phyloP scores from a whole-genome alignment of 2,888 invertebrate genomes.

The Listrodromus nycthemerus region DNA sequence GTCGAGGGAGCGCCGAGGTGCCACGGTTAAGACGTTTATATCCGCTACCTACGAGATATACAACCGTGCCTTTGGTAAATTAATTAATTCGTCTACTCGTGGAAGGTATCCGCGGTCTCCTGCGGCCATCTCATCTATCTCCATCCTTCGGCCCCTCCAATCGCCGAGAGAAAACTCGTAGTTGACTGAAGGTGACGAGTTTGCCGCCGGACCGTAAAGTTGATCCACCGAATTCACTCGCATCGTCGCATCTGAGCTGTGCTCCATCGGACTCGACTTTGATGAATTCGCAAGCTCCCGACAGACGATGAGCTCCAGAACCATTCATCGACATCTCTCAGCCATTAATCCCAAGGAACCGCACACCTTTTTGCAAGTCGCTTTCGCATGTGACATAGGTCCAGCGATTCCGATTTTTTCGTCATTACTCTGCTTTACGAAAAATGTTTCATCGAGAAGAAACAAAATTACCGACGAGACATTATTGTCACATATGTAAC shows the following conservation, averaged over 20 bases:
- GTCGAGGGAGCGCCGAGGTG: constrained; percentile 9
- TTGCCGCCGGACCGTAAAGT: constrained; percentile 54
- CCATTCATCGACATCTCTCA: constrained; percentile 21
- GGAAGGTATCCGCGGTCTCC: constrained; percentile 26
- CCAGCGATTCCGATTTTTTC: no score
- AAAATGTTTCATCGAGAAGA: no score
- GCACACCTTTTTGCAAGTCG: no score
- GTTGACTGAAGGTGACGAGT: constrained; percentile 50
- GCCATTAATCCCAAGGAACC: no score
- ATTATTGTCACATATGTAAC: no score
- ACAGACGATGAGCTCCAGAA: not conserved
- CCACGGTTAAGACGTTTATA: constrained; percentile 9
- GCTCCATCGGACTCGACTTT: not conserved
- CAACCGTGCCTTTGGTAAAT: constrained; percentile 55
- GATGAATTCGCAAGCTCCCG: not conserved
- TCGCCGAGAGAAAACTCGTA: constrained; percentile 29
- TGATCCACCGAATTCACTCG: constrained; percentile 14
- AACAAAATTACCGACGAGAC: no score
- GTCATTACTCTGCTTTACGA: no score
- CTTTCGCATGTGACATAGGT: no score
- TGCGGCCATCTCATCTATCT: constrained; percentile 1
- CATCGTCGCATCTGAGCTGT: constrained; percentile 29
- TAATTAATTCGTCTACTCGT: constrained; percentile 64
- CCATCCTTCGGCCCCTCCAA: constrained; percentile 11
- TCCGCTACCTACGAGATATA: not conserved